phyloP scores from a whole-genome alignment of 2,113 vertebrate species.

The Takifugu bimaculatus region DNA sequence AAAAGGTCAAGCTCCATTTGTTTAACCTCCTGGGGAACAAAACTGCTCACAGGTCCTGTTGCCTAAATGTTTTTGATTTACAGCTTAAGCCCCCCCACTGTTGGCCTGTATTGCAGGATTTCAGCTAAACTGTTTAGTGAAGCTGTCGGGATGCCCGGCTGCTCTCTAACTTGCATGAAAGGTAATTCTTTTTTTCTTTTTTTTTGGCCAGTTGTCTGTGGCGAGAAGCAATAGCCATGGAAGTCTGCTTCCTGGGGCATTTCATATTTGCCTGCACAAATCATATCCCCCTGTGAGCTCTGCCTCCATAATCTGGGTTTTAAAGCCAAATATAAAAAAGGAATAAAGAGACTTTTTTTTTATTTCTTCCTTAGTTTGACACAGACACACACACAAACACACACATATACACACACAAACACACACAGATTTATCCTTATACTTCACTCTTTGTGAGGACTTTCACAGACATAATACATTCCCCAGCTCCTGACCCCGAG shows the following conservation, averaged over 20 bases:
- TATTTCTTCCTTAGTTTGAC: too few species aligned
- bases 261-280: constrained; percentile 5
- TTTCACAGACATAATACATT: too few species aligned
- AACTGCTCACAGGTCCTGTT: constrained; percentile 46
- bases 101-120: constrained; percentile 50
- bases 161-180: constrained; percentile 22
- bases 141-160: constrained; percentile 13
- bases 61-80: constrained; percentile 44
- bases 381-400: too few species aligned
- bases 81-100: constrained; percentile 28
- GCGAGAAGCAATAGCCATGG: neutral
- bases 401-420: too few species aligned
- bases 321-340: too few species aligned
- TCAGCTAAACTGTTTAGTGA: constrained; percentile 44
- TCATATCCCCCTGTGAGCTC: too few species aligned
- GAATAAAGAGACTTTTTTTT: too few species aligned
- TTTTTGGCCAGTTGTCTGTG: constrained; percentile 15
- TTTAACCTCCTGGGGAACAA: constrained; percentile 44
- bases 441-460: too few species aligned
- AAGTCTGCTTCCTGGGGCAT: constrained; percentile 4
- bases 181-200: constrained; percentile 22
- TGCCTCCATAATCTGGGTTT: too few species aligned
- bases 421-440: too few species aligned
- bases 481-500: too few species aligned
- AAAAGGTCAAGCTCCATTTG: constrained; percentile 59